Evolutionary conservation across 2,888 invertebrate genomes (phyloP), one percentile per base, ranked within the genome.

Genomic region (Ligdia adustata): DNA sequence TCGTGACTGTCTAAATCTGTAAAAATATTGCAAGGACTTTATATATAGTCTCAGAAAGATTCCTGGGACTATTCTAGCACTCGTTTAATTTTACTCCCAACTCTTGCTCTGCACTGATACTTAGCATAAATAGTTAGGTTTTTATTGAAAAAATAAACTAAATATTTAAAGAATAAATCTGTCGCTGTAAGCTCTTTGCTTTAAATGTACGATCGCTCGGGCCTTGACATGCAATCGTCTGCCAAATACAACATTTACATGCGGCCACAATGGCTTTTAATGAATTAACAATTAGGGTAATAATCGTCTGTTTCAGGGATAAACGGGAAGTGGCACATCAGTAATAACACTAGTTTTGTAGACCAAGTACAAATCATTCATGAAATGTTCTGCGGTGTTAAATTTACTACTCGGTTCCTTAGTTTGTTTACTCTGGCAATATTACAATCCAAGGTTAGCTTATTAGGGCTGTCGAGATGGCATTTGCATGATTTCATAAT

Each of bases 291-390:
- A 4, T 22, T 52, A 24, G 61, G 52, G 24, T 50, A 26, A 57
- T 54, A 62, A 62, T 72, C 31, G 51, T 29, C 29, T 59, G 60
- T 51, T 40, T 45, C 27, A 52, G 24, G 29, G 35, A 32, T 45
- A 35, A 34, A 28, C 41, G 9, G 13, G 41, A 42, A 52, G 45
- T 47, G 34, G 51, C 29, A 50, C 50, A 43, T 38, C 48, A 46
- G 39, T 53, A 53, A 54, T 57, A 60, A 53, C 54, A 34, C 45
- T 49, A 53, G 53, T 57, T 60, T 73, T 74, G 70, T 74, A 69
- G 69, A 65, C 58, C 75, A 69, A 74, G 72, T 76, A 82, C 80
- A 80, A 82, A 82, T 81, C 80, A 79, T 79, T 76, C 75, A 75
- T 73, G 79, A 74, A 43, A 49, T 43, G 75, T 72, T 72, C 69